phyloP scores from a whole-genome alignment of 1,140 invertebrate genomes.

The Drosophila watanabei region DNA sequence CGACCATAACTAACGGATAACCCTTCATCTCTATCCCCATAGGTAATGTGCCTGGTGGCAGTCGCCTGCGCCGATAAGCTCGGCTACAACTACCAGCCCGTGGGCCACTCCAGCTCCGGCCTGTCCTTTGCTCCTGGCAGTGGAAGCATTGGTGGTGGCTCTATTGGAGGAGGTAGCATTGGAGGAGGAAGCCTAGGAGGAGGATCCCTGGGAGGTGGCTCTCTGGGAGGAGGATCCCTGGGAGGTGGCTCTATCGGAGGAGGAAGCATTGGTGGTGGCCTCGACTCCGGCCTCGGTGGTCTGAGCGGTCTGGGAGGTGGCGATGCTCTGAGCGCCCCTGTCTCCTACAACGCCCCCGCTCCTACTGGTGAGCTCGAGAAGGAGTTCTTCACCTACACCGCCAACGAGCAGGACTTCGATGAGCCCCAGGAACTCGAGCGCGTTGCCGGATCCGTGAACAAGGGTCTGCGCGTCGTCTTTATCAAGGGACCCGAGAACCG shows the following conservation, averaged over 20 bases:
- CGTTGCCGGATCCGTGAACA: constrained; percentile 47
- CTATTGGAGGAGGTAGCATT: constrained; percentile 18
- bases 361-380: constrained; percentile 56
- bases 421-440: constrained; percentile 46
- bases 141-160: constrained; percentile 34
- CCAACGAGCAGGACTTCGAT: constrained; percentile 62
- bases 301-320: constrained; percentile 47
- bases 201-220: constrained; percentile 29
- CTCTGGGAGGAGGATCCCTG: constrained; percentile 21
- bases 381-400: constrained; percentile 64
- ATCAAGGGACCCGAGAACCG: constrained; percentile 69
- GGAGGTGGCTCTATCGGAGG: constrained; percentile 27
- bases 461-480: constrained; percentile 67
- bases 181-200: constrained; percentile 37
- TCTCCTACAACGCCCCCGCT: constrained; percentile 44
- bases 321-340: constrained; percentile 31
- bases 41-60: constrained; percentile 77
- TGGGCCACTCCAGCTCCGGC: constrained; percentile 64
- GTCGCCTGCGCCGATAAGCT: constrained; percentile 78
- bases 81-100: constrained; percentile 82
- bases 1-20: constrained; percentile 37
- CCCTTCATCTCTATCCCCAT: not conserved
- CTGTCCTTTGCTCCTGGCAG: constrained; percentile 68
- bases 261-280: constrained; percentile 21
- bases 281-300: constrained; percentile 33